Base-by-base conservation (phyloP, 2,113 vertebrate genomes). In the Acrocephalus kingi region DNA sequence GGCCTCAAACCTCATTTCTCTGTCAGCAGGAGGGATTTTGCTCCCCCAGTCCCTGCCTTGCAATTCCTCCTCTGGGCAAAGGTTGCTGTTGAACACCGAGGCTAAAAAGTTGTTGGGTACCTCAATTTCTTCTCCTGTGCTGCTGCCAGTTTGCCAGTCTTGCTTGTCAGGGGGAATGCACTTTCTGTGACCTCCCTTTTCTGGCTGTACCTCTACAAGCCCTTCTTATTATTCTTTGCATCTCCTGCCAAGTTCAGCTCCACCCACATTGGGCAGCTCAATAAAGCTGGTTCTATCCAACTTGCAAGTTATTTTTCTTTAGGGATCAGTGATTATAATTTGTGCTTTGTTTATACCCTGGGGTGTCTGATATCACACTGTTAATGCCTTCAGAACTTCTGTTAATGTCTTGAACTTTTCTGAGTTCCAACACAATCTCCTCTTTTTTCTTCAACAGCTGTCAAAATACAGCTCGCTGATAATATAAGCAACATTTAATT, bases 351-450 rank as follows among this genome's bases (percentile, higher is more conserved):
- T 91, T 95, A 82, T 89, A 18, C 81, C 61, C 92, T 61, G 39
- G 14, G 28, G 62, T 87, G 66, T 82, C 82, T 82, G 58, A 62
- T 85, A 94, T 56, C 67, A 82, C 41, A 28, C n/a, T 83, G 27
- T 27, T 93, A 75, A 73, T 90, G 79, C 52, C 67, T 96, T 93
- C 82, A 93, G 46, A 93, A 54, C 66, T 94, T 85, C 82, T 94
- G 58, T 37, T 84, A 61, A 71, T 85, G 18, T 76, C 4, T 2
- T 85, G 62, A 89, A 69, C 67, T 93, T 85, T 56, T 46, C 68
- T 64, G 54, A 87, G 33, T 69, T 93, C 58, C 59, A 35, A 6
- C 69, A 37, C 20, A 77, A 6, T 74, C 25, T 6, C 48, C 33
- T 74, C 21, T 24, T 93, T 93, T 91, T 87, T 87, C 66, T 82